Evolutionary conservation across 2,113 vertebrate species (phyloP).

Genomic region (Tupaia tana): DNA sequence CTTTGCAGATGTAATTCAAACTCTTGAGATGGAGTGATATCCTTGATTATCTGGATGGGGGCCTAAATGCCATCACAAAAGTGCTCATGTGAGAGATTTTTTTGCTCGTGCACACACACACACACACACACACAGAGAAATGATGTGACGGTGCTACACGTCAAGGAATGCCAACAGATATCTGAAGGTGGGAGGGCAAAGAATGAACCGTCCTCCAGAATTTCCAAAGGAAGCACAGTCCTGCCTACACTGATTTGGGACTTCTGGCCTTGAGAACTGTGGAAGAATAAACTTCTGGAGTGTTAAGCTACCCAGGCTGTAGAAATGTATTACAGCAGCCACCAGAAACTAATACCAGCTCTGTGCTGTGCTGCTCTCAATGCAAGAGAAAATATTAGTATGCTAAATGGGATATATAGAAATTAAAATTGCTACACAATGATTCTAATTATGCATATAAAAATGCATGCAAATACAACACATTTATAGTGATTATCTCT

Average conservation of each 20-base stretch:
- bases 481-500: slow-evolving; percentile 57
- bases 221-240: background rate
- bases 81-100: no score
- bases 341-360: background rate
- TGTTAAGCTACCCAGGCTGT: background rate
- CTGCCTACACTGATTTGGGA: background rate
- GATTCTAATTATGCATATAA: slow-evolving; percentile 67
- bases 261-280: background rate
- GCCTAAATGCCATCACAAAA: background rate
- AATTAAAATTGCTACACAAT: slow-evolving; percentile 54
- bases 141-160: background rate
- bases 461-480: slow-evolving; percentile 69
- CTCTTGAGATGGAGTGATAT: background rate
- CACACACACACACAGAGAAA: no score
- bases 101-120: no score
- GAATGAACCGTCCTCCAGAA: background rate
- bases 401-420: background rate
- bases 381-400: background rate
- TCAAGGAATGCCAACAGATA: background rate
- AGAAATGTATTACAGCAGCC: background rate
- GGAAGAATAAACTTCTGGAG: background rate
- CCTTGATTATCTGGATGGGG: background rate
- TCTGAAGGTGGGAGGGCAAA: background rate
- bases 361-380: background rate
- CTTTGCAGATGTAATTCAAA: background rate